A percentile compares a stretch with the other conserved stretches of the same genome.
Evolutionary conservation across 2,797 vertebrate species (phyloP).

Genomic region (Luscinia megarhynchos): DNA sequence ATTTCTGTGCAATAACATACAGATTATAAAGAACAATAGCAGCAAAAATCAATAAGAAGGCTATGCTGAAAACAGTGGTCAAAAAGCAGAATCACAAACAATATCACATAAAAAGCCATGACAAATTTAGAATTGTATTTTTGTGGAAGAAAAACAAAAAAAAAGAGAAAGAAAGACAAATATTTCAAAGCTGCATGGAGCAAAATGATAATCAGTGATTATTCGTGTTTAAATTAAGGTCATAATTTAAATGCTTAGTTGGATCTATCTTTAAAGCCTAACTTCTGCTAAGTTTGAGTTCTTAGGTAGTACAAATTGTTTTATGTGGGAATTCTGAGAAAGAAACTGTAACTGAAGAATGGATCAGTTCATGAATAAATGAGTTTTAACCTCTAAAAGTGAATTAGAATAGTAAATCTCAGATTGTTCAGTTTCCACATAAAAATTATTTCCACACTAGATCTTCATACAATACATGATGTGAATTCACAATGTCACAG

Average conservation of each 20-base stretch:
- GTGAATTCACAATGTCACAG: neutral
- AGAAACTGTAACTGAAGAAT: neutral
- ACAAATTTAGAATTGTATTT: neutral
- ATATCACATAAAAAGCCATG: neutral
- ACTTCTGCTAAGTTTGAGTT: neutral
- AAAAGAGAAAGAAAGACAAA: rapidly evolving
- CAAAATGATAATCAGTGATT: neutral
- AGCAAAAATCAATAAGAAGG: neutral
- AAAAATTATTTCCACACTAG: neutral
- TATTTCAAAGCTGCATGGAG: neutral
- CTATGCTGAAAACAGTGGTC: neutral
- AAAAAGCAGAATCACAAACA: conserved; percentile 23
- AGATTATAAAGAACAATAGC: neutral
- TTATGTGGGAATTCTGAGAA: neutral
- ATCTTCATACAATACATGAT: neutral
- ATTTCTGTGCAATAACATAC: neutral
- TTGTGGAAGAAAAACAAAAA: rapidly evolving
- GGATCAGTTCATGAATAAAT: neutral
- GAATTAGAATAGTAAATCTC: neutral
- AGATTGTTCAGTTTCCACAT: neutral
- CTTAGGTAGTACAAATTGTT: neutral
- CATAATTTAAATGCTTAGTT: neutral
- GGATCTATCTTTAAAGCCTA: neutral
- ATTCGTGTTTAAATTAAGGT: neutral
- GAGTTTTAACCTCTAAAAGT: neutral